Evolutionary conservation across 2,113 vertebrate species (phyloP), one percentile per base, ranked within the genome.

Genomic region (Stigmatopora nigra): DNA sequence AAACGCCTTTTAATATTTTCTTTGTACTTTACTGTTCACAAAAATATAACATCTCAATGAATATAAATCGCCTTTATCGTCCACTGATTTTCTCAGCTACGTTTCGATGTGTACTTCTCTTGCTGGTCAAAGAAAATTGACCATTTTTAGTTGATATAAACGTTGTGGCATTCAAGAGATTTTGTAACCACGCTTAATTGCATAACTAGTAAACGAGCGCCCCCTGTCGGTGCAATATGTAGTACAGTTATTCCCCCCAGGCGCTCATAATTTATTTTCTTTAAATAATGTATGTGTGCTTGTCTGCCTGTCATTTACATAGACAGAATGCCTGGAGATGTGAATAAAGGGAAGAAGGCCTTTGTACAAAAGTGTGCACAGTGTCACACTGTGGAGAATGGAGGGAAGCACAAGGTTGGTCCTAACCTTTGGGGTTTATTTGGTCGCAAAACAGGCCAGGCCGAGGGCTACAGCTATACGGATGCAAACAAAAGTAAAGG

Each of bases 401-500:
- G 70, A 38, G 88, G 92, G 61, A 94, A 93, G 58, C 89, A 92
- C n/a, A 93, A 93, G 71, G 89, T 85, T 1, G 91, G 91, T 3
- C 87, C 91, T 60, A 92, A 94, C 77, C 88, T 95, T 52, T 91
- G 87, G 88, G 88, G 89, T 51, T 79, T 94, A 17, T 89, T 92
- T 68, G 91, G 91, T 12, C 63, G 78, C 41, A 89, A 90, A 86
- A 92, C 91, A 0, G 92, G 92, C 49, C 81, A 93, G 82, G 85
- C 89, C 3, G 77, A 80, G 36, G 92, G 91, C 47, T 93, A 68
- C 84, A 87, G 86, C 64, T 93, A 92, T 51, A 92, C 91, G 0
- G 87, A 92, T 16, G 89, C 90, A 67, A 95, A 95, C 78, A 92
- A 94, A 83, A 92, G 79, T 75, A 95, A 92, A 92, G 87, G 90